Conservation (phyloP, 2,888 invertebrate genomes). For the Synergus umbraculus region DNA sequence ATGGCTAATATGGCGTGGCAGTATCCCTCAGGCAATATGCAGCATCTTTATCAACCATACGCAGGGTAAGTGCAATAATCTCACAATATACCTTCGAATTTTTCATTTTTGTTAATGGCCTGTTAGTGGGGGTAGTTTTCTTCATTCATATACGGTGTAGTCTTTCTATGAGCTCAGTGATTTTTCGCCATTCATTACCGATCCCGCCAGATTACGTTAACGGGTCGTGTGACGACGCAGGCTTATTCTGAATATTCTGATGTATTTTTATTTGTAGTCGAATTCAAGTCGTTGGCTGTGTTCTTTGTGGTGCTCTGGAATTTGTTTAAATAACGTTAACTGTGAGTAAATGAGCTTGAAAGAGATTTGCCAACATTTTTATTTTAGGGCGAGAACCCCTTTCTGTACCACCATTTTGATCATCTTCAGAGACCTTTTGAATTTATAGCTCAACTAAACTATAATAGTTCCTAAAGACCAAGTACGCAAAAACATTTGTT, state of each 20-base stretch:
- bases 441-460: neutral
- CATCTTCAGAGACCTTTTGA: neutral
- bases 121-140: neutral
- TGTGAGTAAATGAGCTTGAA: neutral
- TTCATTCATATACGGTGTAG: no score
- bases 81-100: neutral
- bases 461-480: neutral
- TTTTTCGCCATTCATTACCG: neutral
- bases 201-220: neutral
- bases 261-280: neutral
- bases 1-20: constrained; percentile 76
- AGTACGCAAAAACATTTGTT: neutral
- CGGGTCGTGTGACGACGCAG: neutral
- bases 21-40: constrained; percentile 73
- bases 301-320: neutral
- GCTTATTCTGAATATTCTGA: neutral
- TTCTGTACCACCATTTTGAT: neutral
- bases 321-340: neutral
- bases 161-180: no score
- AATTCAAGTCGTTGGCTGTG: neutral
- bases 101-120: neutral
- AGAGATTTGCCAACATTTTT: neutral
- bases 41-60: constrained; percentile 72
- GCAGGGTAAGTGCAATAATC: constrained; percentile 66
- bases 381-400: neutral